Conservation (phyloP, 2,888 invertebrate genomes). For the Drosophila crucigera region DNA sequence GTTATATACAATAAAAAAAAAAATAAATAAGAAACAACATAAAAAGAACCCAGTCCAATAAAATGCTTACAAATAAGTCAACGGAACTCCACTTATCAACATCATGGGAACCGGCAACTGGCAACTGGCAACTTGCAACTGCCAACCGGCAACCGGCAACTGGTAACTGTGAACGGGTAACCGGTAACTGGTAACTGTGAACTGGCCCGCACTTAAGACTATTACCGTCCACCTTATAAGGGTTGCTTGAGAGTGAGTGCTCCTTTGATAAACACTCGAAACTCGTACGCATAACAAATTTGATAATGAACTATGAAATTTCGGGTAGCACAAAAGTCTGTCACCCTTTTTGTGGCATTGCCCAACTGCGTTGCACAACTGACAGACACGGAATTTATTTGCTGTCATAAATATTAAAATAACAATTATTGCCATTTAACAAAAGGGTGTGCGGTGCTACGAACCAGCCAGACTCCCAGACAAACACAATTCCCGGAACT, state of each 20-base stretch:
- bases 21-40: slow-evolving; percentile 2
- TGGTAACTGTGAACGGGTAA: slow-evolving; percentile 23
- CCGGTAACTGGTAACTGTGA: slow-evolving; percentile 19
- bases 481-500: slow-evolving; percentile 24
- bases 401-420: slow-evolving; percentile 81
- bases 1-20: slow-evolving; percentile 18
- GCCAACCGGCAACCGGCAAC: slow-evolving; percentile 23
- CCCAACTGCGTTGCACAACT: slow-evolving; percentile 39
- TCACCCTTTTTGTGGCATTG: slow-evolving; percentile 34
- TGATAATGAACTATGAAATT: slow-evolving; percentile 82
- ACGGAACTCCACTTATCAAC: slow-evolving; percentile 55
- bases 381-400: slow-evolving; percentile 69
- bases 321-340: slow-evolving; percentile 19
- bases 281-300: slow-evolving; percentile 83
- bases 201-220: slow-evolving; percentile 39
- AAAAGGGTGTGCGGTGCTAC: slow-evolving; percentile 15
- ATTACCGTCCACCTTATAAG: slow-evolving; percentile 24
- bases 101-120: slow-evolving; percentile 55
- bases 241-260: slow-evolving; percentile 45
- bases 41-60: slow-evolving; percentile 52
- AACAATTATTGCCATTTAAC: slow-evolving; percentile 77
- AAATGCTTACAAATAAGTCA: slow-evolving; percentile 63
- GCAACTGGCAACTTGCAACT: slow-evolving; percentile 37
- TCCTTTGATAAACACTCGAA: slow-evolving; percentile 48
- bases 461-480: slow-evolving; percentile 12